Evolutionary conservation across 2,113 vertebrate genomes (phyloP), one percentile per base, ranked within the genome.

Genomic region (Machaerirhynchus nigripectus): DNA sequence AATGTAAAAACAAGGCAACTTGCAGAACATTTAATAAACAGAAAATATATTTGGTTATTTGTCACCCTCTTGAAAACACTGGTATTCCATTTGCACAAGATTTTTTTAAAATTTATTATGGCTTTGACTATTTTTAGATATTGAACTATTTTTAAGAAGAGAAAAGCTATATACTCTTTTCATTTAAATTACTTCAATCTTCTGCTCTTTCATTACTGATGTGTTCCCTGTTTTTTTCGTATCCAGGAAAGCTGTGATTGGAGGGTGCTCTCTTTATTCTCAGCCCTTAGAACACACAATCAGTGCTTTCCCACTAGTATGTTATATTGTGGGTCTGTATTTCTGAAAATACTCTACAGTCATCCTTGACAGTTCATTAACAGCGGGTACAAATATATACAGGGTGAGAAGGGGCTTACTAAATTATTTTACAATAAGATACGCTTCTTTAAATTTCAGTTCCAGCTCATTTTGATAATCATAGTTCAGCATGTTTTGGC

Each of bases 191-290:
- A 46, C 35, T 87, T 31, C 50, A 61, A 12, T 61, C 53, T 87
- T 49, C 61, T 79, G 30, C 30, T 77, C 30, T 65, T 93, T 89
- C 61, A 77, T 83, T 90, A 50, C 61, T 92, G 59, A 30, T 67
- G 60, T 80, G 35, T 64, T 86, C 90, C 64, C 55, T 73, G 57
- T 42, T 89, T 88, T 74, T 23, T 85, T 87, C 50, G n/a, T 86
- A 91, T 33, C 12, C 44, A 94, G 35, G 80, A 71, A 95, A 89
- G 30, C 31, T 55, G 31, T 46, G 87, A 88, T 60, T 85, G 56
- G 74, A 89, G 15, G 82, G 52, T 95, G 75, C 49, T 91, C 42
- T 92, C 92, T 97, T 92, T 87, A 78, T 94, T 92, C 56, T 92
- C 70, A 59, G 35, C 39, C 53, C 35, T 83, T n/a, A 39, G 39